phyloP scores from a whole-genome alignment of 92 coral and sea anemone species.

The Parazoanthus darwini region DNA sequence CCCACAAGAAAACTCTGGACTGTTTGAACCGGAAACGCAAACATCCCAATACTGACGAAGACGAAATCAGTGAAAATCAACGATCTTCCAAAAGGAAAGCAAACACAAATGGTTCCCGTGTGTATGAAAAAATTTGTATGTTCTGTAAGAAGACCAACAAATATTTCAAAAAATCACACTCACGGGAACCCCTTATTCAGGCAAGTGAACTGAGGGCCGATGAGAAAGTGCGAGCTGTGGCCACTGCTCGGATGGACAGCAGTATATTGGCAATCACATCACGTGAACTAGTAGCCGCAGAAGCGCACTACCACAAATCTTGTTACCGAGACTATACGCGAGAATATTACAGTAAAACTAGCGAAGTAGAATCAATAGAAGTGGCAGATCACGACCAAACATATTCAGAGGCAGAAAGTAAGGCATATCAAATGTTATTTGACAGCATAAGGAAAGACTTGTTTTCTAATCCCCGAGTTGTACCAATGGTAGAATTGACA shows the following conservation, averaged over 20 bases:
- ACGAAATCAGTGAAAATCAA: constrained; percentile 36
- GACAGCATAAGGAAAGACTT: constrained; percentile 9
- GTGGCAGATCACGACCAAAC: constrained; percentile 23
- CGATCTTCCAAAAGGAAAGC: constrained; percentile 40
- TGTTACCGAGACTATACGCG: constrained; percentile 51
- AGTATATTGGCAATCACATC: constrained; percentile 47
- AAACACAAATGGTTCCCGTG: constrained; percentile 42
- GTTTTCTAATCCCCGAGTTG: constrained; percentile 25
- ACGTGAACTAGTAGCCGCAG: constrained; percentile 49
- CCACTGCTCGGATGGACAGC: constrained; percentile 47
- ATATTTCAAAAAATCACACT: constrained; percentile 28
- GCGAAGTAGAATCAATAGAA: background rate
- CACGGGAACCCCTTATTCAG: constrained; percentile 47
- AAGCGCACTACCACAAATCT: constrained; percentile 60
- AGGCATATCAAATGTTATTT: constrained; percentile 33
- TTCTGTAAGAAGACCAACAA: constrained; percentile 40
- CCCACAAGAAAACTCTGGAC: constrained; percentile 35
- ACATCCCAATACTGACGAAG: constrained; percentile 28
- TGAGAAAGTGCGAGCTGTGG: constrained; percentile 51
- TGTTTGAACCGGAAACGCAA: background rate
- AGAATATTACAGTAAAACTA: constrained; percentile 24
- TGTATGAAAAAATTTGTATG: constrained; percentile 48
- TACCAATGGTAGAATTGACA: background rate
- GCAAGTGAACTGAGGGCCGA: constrained; percentile 47
- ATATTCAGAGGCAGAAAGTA: constrained; percentile 18